These are phyloP conservation scores for Schlechtendalia chinensis DNA, from an alignment of 1,140 invertebrate genomes.

Conservation along the genomic window DNA sequence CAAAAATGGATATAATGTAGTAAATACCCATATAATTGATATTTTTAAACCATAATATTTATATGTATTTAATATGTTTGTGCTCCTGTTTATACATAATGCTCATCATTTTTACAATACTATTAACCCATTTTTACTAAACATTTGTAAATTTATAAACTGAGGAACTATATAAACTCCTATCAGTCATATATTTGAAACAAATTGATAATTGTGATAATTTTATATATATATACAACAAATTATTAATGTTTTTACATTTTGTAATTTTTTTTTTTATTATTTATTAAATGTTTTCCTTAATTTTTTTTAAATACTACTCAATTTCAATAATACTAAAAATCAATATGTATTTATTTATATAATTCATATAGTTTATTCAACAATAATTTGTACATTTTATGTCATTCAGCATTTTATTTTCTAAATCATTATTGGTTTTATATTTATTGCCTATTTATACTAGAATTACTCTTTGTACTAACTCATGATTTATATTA, in stretches of 20 bases:
- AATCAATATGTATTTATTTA: too few relatives aligned
- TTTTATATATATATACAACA: neutral
- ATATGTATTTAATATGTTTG: neutral
- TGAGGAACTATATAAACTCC: neutral
- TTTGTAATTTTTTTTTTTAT: neutral
- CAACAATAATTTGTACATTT: neutral
- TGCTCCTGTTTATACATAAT: neutral
- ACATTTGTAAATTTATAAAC: neutral
- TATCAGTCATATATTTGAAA: neutral
- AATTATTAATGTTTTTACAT: slow-evolving; percentile 8
- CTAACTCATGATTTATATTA: slow-evolving; percentile 19
- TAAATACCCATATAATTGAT: neutral
- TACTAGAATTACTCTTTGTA: neutral
- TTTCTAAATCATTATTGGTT: neutral
- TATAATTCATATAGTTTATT: neutral
- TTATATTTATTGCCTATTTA: neutral
- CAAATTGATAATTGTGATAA: slow-evolving; percentile 23
- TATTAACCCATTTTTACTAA: slow-evolving; percentile 3
- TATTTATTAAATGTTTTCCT: neutral
- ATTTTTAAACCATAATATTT: neutral
- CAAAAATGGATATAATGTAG: neutral
- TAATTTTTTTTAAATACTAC: neutral
- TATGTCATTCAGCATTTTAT: neutral
- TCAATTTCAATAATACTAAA: too few relatives aligned
- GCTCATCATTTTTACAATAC: slow-evolving; percentile 11